These are phyloP conservation scores for Tipula unca DNA, from an alignment of 2,888 invertebrate species.

Conservation along the genomic window DNA sequence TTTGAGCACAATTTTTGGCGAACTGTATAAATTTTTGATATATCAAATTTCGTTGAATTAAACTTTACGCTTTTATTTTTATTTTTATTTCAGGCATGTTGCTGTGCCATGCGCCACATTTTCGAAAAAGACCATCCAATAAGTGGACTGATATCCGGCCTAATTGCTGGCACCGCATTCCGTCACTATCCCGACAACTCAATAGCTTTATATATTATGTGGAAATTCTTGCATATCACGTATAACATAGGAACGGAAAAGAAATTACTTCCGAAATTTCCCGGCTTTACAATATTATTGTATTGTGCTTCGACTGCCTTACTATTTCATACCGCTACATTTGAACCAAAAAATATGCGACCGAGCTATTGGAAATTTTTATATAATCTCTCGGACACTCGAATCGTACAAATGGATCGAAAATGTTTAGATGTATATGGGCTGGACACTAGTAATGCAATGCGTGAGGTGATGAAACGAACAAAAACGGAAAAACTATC, in stretches of 20 bases:
- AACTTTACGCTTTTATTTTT: background rate
- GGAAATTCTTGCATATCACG: slow-evolving; percentile 74
- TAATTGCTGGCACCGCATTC: slow-evolving; percentile 62
- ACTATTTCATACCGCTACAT: slow-evolving; percentile 66
- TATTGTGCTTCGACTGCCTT: slow-evolving; percentile 70
- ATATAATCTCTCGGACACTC: slow-evolving; percentile 60
- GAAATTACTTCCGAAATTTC: slow-evolving; percentile 56
- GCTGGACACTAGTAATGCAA: slow-evolving; percentile 45
- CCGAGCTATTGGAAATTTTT: slow-evolving; percentile 80
- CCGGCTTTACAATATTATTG: slow-evolving; percentile 59
- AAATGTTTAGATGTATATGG: slow-evolving; percentile 53
- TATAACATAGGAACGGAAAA: slow-evolving; percentile 61
- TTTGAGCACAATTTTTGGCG: too few species aligned
- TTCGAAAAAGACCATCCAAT: slow-evolving; percentile 51
- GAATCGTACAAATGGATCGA: slow-evolving; percentile 52
- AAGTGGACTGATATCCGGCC: slow-evolving; percentile 61
- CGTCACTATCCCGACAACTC: slow-evolving; percentile 66
- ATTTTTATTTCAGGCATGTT: slow-evolving; percentile 45
- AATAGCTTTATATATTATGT: slow-evolving; percentile 70
- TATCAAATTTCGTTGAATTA: background rate
- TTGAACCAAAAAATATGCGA: slow-evolving; percentile 70
- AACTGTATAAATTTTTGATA: background rate
- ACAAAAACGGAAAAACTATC: slow-evolving; percentile 26
- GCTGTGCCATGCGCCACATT: slow-evolving; percentile 56
- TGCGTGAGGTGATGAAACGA: slow-evolving; percentile 40